Evolutionary conservation across 1,140 invertebrate species (phyloP), one percentile per base, ranked within the genome.

Genomic region (Fopius arisanus): DNA sequence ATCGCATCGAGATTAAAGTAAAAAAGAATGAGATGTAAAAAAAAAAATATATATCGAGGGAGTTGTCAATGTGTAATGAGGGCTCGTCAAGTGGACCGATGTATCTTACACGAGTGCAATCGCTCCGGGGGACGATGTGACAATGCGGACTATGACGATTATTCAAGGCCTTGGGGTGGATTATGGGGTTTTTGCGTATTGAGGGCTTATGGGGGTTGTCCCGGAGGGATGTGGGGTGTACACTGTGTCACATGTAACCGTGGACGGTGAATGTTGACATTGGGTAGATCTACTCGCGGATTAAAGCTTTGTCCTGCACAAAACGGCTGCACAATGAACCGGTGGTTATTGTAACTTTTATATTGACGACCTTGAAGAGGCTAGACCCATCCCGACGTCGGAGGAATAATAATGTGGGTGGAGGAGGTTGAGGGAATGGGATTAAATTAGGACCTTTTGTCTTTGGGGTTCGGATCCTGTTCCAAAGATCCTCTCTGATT

Each of bases 101-200:
- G 28, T n/a, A 31, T 21, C 29, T 23, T 16, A n/a, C 33, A 23
- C 14, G 14, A 33, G 3, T 5, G 54, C 23, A 51, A 40, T 63
- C 28, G 37, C 51, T 59, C 16, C 37, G 29, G 67, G 72, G 66
- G 19, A 7, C 23, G 65, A 80, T 74, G 81, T 80, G 77, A 82
- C 80, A 81, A 81, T 81, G 43, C 54, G 40, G 59, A 41, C 40
- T 54, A 54, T 83, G 75, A 73, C 80, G 83, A 85, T 86, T 83
- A 84, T 82, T 83, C 81, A 72, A 19, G 72, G 51, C 16, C 9
- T 70, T 79, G 79, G 83, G 83, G 79, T 84, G 82, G 80, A 83
- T 83, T 82, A 82, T 79, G 78, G 76, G 79, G 79, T 79, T 78
- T 74, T 83, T 79, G 14, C 10, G 29, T 65, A 80, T 85, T 80